Conservation (phyloP, 2,797 vertebrate genomes). For the Labroides dimidiatus region DNA sequence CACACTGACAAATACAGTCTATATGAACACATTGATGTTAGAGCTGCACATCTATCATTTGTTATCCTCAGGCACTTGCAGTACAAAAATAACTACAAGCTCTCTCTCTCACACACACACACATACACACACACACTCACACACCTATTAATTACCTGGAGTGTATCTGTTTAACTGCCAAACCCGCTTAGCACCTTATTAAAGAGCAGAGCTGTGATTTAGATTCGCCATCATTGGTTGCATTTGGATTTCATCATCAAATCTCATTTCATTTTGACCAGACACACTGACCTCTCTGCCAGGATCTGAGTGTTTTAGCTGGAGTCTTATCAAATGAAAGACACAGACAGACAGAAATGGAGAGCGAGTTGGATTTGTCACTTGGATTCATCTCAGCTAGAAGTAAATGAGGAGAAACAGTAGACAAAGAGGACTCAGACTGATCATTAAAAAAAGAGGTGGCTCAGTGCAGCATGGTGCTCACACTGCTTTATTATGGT, state of each 20-base stretch:
- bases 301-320: slow-evolving; percentile 58
- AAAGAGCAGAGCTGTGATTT: slow-evolving; percentile 50
- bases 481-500: neutral
- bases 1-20: slow-evolving; percentile 10
- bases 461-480: neutral
- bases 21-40: slow-evolving; percentile 45
- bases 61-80: slow-evolving; percentile 26
- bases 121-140: slow-evolving; percentile 7
- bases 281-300: slow-evolving; percentile 44
- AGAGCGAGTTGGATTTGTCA: slow-evolving; percentile 38
- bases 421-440: slow-evolving; percentile 6
- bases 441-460: neutral
- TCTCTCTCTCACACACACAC: slow-evolving; percentile 1
- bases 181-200: slow-evolving; percentile 55
- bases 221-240: slow-evolving; percentile 44
- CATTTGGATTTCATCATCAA: slow-evolving; percentile 69
- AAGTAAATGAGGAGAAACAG: slow-evolving; percentile 27
- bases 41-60: slow-evolving; percentile 39
- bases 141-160: slow-evolving; percentile 16
- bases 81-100: neutral
- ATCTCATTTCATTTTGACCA: slow-evolving; percentile 46
- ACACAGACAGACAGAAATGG: slow-evolving; percentile 12
- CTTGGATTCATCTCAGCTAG: slow-evolving; percentile 35
- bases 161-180: slow-evolving; percentile 40
- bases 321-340: slow-evolving; percentile 37